A percentile compares a stretch with the other conserved stretches of the same genome.
These are phyloP conservation scores for Lethocerus indicus DNA, from an alignment of 1,140 invertebrate genomes.

Conservation along the genomic window DNA sequence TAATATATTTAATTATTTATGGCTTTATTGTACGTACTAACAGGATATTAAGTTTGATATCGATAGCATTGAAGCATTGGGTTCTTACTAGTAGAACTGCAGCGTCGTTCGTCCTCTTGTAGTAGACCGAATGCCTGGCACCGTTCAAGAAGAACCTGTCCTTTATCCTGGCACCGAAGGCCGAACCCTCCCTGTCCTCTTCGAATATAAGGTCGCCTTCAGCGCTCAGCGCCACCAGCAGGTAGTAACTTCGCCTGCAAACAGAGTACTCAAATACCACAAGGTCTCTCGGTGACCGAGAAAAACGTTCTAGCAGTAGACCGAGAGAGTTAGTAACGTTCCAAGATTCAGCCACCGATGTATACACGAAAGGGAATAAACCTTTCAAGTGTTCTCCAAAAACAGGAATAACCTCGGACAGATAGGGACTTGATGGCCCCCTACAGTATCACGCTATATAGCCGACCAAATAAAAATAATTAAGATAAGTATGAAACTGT, in stretches of 20 bases:
- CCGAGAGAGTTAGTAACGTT: too few relatives aligned
- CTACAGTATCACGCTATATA: too few relatives aligned
- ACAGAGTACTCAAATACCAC: conserved; percentile 1
- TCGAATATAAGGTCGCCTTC: conserved; percentile 69
- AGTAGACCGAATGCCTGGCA: conserved; percentile 71
- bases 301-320: too few relatives aligned
- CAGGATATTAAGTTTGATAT: background rate
- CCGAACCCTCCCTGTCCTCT: conserved; percentile 59
- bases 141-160: conserved; percentile 66
- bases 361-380: too few relatives aligned
- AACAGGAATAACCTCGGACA: too few relatives aligned
- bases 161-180: conserved; percentile 48
- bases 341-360: too few relatives aligned
- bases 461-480: too few relatives aligned
- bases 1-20: background rate
- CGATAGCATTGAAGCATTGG: too few relatives aligned
- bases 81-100: conserved; percentile 40
- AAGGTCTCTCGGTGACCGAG: background rate
- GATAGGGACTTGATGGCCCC: too few relatives aligned
- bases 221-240: conserved; percentile 58
- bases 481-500: background rate
- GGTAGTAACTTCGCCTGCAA: conserved; percentile 60
- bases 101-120: conserved; percentile 49
- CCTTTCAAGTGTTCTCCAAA: too few relatives aligned
- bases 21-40: background rate